A percentile compares a stretch with the other conserved stretches of the same genome.
Conservation (phyloP, 2,113 vertebrate species). For the Jacana jacana region DNA sequence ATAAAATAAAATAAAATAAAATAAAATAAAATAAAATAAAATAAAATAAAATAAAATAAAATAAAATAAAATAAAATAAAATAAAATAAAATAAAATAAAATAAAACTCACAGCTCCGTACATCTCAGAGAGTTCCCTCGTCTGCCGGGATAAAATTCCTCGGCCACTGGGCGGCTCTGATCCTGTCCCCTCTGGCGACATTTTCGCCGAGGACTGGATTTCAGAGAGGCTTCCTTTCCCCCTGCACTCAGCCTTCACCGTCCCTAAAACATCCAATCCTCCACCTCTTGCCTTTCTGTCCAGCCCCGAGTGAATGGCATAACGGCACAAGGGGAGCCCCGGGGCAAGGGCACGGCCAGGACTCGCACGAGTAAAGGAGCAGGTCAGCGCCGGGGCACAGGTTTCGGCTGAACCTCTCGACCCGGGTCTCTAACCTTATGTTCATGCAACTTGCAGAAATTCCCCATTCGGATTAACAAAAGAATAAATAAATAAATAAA, state of each 20-base stretch:
- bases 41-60: no score
- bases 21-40: no score
- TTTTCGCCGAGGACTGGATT: neutral
- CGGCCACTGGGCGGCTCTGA: fast-evolving
- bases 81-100: no score
- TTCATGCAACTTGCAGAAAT: neutral
- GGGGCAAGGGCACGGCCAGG: no score
- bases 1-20: no score
- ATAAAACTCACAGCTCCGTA: no score
- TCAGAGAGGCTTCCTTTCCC: neutral
- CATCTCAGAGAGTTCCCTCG: neutral
- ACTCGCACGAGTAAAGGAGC: neutral
- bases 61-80: no score
- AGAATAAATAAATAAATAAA: no score
- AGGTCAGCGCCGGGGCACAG: no score
- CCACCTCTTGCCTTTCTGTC: neutral
- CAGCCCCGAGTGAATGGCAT: neutral
- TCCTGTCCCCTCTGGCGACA: fast-evolving
- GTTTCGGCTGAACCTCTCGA: neutral
- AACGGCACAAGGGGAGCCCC: neutral
- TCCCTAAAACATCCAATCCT: neutral
- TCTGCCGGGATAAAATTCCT: neutral
- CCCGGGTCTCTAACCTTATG: neutral
- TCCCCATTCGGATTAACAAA: neutral
- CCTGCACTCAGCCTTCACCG: neutral